Conservation (phyloP, 1,140 invertebrate genomes). For the Formica selysi region DNA sequence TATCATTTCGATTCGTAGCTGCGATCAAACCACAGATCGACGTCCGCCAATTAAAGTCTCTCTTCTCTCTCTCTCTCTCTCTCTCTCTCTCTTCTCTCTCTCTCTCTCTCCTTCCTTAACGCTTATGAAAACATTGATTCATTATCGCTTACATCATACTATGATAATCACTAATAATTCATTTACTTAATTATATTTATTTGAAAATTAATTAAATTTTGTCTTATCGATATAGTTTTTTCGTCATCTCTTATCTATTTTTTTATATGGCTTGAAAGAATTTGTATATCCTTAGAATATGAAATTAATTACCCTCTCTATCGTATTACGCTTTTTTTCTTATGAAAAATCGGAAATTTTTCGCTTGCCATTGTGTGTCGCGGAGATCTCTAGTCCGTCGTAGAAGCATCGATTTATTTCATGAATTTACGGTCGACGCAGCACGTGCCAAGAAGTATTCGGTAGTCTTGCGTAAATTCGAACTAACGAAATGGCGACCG, state of each 20-base stretch:
- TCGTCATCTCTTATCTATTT: neutral
- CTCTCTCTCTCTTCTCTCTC: too few species aligned
- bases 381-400: constrained; percentile 31
- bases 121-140: constrained; percentile 22
- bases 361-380: neutral
- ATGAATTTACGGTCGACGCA: constrained; percentile 60
- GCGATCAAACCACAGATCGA: constrained; percentile 45
- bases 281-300: neutral
- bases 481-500: constrained; percentile 33
- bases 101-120: neutral
- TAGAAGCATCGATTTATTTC: constrained; percentile 66
- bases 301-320: constrained; percentile 10
- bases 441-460: constrained; percentile 55
- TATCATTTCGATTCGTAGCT: constrained; percentile 60
- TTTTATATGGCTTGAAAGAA: neutral
- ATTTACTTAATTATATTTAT: neutral
- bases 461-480: constrained; percentile 7
- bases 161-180: constrained; percentile 20
- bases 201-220: neutral
- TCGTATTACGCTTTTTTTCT: neutral
- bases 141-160: constrained; percentile 3
- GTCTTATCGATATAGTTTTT: neutral
- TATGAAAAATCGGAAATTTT: constrained; percentile 26
- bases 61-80: neutral
- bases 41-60: constrained; percentile 51